Base-by-base conservation (phyloP, 1,140 invertebrate species). In the Helicorthomorpha holstii region DNA sequence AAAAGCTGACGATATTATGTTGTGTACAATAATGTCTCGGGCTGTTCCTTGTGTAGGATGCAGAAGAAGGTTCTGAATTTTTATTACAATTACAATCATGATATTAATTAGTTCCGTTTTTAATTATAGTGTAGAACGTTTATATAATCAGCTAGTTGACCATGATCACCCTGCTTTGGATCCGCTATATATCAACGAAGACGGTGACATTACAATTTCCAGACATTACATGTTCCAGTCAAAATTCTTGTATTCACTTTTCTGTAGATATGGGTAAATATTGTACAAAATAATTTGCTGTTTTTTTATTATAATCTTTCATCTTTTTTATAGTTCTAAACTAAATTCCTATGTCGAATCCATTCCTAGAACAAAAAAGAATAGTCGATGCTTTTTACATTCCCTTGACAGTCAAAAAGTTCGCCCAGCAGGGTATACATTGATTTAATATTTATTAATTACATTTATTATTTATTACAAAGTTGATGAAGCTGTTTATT, bases 21-120 rank as follows among this genome's bases (percentile, higher is more conserved):
- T 92, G 52, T 74, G 87, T 59, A 76, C 77, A 58, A 79, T 90
- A 61, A 71, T 93, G 49, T 80, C 85, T 68, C 84, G 90, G 70
- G 81, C 80, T 63, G 85, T 92, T 61, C 85, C 87, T 49, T 93
- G 89, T 75, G 85, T 92, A 63, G 88, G 89, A 46, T 93, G 88
- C 68, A 74, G 87, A 58, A 76, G 83, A 76, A 90, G 85, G 85
- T 87, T 73, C 25, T 44, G 25, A 41, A n/a, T n/a, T n/a, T n/a
- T n/a, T n/a, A n/a, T n/a, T n/a, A n/a, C n/a, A n/a, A n/a, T n/a
- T n/a, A n/a, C n/a, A n/a, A n/a, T n/a, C n/a, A n/a, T 10, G n/a
- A 21, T 45, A 23, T 56, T 23, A 48, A 57, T 14, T 51, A 21
- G 23, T 3, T 25, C 12, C 19, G 10, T 57, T 12, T 29, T 16